Conservation (phyloP, 1,140 invertebrate species). For the Plutomurus gul region DNA sequence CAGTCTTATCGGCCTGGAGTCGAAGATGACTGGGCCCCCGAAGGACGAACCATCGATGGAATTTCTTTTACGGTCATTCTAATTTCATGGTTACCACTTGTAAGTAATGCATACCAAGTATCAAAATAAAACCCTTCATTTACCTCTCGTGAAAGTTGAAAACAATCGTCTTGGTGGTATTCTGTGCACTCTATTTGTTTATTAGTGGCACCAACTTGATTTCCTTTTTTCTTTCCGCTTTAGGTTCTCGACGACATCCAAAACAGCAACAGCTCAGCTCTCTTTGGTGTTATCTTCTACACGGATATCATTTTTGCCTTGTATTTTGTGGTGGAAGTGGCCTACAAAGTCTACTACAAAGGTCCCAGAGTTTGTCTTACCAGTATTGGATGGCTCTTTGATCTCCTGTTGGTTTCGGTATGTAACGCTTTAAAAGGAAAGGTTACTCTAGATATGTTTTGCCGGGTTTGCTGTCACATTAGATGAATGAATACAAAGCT, state of each 20-base stretch:
- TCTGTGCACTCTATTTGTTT: no score
- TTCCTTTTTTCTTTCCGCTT: background rate
- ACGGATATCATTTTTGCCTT: conserved; percentile 10
- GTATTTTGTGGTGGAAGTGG: background rate
- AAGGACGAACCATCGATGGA: background rate
- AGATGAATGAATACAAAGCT: background rate
- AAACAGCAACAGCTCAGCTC: background rate
- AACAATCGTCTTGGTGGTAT: no score
- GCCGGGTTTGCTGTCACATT: background rate
- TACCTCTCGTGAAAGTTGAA: no score
- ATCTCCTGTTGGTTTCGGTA: conserved; percentile 1
- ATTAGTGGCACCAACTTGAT: background rate
- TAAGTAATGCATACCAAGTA: background rate
- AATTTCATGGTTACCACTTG: background rate
- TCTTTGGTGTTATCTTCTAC: background rate
- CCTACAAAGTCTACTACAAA: conserved; percentile 11
- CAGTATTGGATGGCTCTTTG: background rate
- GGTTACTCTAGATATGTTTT: background rate
- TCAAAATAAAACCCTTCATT: no score
- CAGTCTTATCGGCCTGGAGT: background rate
- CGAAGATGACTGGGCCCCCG: conserved; percentile 1
- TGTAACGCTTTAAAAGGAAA: background rate
- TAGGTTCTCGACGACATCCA: background rate
- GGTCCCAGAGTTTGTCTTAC: background rate
- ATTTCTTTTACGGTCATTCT: background rate